Evolutionary conservation across 2,797 vertebrate species (phyloP), one percentile per base, ranked within the genome.

Genomic region (Serranus cabrilla): DNA sequence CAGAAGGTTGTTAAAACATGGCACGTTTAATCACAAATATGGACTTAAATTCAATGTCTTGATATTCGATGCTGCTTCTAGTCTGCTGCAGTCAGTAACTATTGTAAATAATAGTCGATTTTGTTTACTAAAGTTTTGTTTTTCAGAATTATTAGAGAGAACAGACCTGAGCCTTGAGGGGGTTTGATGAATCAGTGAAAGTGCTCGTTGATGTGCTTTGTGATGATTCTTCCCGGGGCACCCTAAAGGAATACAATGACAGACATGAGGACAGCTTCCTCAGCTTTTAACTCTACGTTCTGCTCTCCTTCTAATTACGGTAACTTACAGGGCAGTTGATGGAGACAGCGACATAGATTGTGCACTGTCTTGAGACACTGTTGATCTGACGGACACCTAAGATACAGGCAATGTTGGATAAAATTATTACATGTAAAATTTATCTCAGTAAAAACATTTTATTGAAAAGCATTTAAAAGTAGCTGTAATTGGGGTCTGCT

Each of bases 311-410:
- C 12, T 20, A 21, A 31, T 16, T 3, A 31, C 43, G 21, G 1
- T 12, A 18, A 3, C 77, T 73, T 71, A 87, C 82, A 3, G 10
- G 40, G 47, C 11, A 12, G 46, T 7, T 72, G 21, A 73, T 46
- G 1, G 23, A 0, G 18, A 11, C n/a, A 66, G 17, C 1, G 25
- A 51, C 34, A 23, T 2, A 12, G 64, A 0, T 50, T 50, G 2
- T 43, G 45, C 1, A 11, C 18, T 17, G 0, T 63, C 79, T 51
- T 78, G 55, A 4, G 76, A 70, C 5, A 1, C 1, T 16, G 50
- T 20, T 55, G 85, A 84, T 27, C 43, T 40, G 1, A 76, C 2
- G 1, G 81, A 84, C 16, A 60, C 49, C 87, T 87, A 6, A 31
- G 6, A 31, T 0, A 69, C 7, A 76, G 7, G 27, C 27, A 71